Base-by-base conservation (phyloP, 2,888 invertebrate species). In the Flexamia atlantica region DNA sequence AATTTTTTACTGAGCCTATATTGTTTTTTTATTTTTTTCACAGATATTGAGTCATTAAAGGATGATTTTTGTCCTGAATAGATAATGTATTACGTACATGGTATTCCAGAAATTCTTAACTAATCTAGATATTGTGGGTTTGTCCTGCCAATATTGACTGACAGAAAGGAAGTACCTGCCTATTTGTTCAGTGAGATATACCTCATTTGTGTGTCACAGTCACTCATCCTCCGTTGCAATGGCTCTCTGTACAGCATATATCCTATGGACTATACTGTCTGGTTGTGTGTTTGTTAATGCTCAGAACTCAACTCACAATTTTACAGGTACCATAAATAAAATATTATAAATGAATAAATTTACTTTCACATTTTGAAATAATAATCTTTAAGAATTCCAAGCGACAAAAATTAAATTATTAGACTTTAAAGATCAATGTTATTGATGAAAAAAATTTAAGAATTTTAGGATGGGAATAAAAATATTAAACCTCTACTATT, bases 81-180 rank as follows among this genome's bases (percentile, higher is more conserved):
- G 40, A 72, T 72, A 72, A 72, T 20, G 25, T 20, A 40, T 76
- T 36, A 76, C 76, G 25, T 46, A 7, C 28, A 9, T 7, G 28
- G 50, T 46, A 20, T 76, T 76, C 46, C 70, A 70, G 36, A 36
- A 12, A 40, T 76, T 76, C 12, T 72, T 20, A 40, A 2, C 50
- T 23, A 50, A 76, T 76, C 76, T 25, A 72, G 72, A 14, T 40
- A 40, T 32, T 14, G 17, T 12, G 25, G 72, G 72, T 40, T 72
- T 40, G 72, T 40, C 7, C 25, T n/a, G 23, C 57, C 36, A 57
- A 79, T 79, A 79, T 79, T 79, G 79, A 79, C 79, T n/a, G 57
- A 53, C n/a, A 10, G 79, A 79, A 36, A 53, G 79, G 79, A 79
- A 79, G 79, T 79, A 30, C 79, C 79, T 57, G 79, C 79, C 79